Conservation (phyloP, 1,140 invertebrate genomes). For the Drosophila insularis region DNA sequence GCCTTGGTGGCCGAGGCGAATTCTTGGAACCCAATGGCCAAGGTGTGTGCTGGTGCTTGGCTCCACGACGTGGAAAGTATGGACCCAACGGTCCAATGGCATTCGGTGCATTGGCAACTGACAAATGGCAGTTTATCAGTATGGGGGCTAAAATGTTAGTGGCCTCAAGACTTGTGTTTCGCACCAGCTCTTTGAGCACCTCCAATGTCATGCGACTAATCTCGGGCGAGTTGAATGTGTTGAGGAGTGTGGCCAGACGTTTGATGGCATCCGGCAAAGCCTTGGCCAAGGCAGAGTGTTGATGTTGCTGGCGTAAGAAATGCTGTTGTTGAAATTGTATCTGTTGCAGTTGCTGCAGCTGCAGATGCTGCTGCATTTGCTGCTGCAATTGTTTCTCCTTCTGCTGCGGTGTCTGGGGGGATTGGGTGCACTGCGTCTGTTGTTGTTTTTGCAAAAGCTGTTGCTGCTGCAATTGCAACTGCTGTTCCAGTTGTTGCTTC, state of each 20-base stretch:
- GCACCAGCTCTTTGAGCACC: constrained; percentile 92
- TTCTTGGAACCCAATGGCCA: constrained; percentile 76
- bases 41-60: constrained; percentile 54
- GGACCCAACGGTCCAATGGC: constrained; percentile 83
- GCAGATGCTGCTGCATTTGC: constrained; percentile 71
- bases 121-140: constrained; percentile 91
- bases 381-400: constrained; percentile 69
- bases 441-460: constrained; percentile 65
- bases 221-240: constrained; percentile 94
- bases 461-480: constrained; percentile 71
- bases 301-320: constrained; percentile 71
- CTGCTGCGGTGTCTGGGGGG: constrained; percentile 64
- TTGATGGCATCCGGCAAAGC: constrained; percentile 93
- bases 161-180: constrained; percentile 91
- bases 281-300: constrained; percentile 84
- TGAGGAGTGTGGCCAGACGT: constrained; percentile 92
- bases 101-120: constrained; percentile 90
- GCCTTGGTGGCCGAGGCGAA: constrained; percentile 87
- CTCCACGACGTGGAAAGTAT: constrained; percentile 77
- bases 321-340: constrained; percentile 78
- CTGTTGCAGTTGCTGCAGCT: constrained; percentile 73
- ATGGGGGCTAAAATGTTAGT: constrained; percentile 92
- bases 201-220: constrained; percentile 91
- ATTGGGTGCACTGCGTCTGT: constrained; percentile 61
- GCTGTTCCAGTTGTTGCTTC: constrained; percentile 68